Conservation (phyloP, 2,888 invertebrate species). For the Spicauda simplicius region DNA sequence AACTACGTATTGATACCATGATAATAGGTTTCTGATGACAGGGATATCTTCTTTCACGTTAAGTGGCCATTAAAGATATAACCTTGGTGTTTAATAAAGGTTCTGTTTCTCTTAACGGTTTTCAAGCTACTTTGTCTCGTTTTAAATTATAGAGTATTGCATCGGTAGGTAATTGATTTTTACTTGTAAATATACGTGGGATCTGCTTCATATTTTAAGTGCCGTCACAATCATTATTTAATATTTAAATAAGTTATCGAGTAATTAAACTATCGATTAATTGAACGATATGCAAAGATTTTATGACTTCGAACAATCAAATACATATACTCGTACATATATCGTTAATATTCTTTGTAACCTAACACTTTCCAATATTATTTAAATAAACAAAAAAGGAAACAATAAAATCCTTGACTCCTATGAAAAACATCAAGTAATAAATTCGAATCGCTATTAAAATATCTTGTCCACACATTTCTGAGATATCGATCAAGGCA, state of each 20-base stretch:
- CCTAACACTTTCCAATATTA: too few species aligned
- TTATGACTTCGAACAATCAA: too few species aligned
- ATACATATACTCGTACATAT: too few species aligned
- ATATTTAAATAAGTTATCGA: too few species aligned
- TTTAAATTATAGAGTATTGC: constrained; percentile 9
- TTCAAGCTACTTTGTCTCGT: neutral
- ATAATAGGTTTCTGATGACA: constrained; percentile 37
- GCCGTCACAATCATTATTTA: too few species aligned
- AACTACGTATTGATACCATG: constrained; percentile 35
- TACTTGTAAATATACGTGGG: neutral
- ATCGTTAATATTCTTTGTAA: too few species aligned
- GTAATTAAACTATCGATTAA: too few species aligned
- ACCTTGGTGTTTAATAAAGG: constrained; percentile 8
- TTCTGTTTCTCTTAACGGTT: constrained; percentile 5
- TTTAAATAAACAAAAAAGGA: neutral
- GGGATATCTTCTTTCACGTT: constrained; percentile 26
- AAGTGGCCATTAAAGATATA: constrained; percentile 23
- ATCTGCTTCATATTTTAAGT: too few species aligned
- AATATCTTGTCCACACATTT: constrained; percentile 29
- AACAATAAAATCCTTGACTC: neutral
- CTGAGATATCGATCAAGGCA: constrained; percentile 45
- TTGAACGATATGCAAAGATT: too few species aligned
- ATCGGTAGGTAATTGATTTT: neutral
- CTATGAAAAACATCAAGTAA: neutral
- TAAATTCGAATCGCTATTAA: constrained; percentile 30